phyloP scores from a whole-genome alignment of 1,140 invertebrate genomes.

The Chrysomallon squamiferum region DNA sequence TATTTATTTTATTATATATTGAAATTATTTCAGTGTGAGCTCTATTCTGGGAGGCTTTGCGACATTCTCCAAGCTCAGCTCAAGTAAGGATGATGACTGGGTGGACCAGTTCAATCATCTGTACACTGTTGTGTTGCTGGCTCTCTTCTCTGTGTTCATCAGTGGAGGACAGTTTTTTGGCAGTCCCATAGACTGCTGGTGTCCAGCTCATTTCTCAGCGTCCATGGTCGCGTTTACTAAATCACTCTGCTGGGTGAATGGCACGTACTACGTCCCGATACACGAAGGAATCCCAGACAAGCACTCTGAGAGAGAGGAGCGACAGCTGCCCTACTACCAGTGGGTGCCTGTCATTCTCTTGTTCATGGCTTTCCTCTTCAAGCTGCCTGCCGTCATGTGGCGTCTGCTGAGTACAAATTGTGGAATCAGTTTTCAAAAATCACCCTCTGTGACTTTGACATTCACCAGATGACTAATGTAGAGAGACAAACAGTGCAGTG shows the following conservation, averaged over 20 bases:
- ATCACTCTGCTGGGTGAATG: background rate
- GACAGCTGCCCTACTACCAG: slow-evolving; percentile 60
- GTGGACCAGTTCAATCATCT: slow-evolving; percentile 67
- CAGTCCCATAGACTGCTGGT: slow-evolving; percentile 50
- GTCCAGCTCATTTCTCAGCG: slow-evolving; percentile 50
- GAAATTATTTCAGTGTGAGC: slow-evolving; percentile 41
- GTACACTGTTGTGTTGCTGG: slow-evolving; percentile 64
- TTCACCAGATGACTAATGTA: slow-evolving; percentile 58
- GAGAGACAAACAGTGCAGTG: slow-evolving; percentile 62
- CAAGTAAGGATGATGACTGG: slow-evolving; percentile 68
- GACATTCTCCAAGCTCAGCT: no score
- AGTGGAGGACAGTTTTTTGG: slow-evolving; percentile 91
- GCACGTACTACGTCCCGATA: slow-evolving; percentile 12
- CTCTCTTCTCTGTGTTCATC: slow-evolving; percentile 68
- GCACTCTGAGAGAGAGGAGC: slow-evolving; percentile 41
- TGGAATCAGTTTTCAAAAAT: no score
- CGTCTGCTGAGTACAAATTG: slow-evolving; percentile 36
- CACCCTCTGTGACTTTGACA: slow-evolving; percentile 66
- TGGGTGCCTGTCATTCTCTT: slow-evolving; percentile 64
- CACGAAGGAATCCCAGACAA: slow-evolving; percentile 62
- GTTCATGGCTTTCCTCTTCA: slow-evolving; percentile 62
- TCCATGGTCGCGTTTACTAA: slow-evolving; percentile 9
- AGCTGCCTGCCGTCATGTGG: slow-evolving; percentile 63
- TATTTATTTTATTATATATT: no score
- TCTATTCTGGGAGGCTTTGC: slow-evolving; percentile 51